Conservation (phyloP, 1,140 invertebrate genomes). For the Drosophila kurseongensis region DNA sequence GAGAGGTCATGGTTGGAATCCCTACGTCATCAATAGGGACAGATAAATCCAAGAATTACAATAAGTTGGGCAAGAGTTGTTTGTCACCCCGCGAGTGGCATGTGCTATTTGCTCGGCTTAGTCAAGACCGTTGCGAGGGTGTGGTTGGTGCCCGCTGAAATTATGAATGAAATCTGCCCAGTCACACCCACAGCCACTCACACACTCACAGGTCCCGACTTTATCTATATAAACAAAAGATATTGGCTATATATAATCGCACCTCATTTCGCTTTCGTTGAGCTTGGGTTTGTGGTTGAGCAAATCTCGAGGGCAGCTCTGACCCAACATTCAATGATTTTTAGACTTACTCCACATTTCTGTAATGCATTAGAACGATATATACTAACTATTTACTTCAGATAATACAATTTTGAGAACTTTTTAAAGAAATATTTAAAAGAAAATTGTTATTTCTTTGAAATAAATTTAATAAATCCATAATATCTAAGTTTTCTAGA, state of each 20-base stretch:
- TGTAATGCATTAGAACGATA: not conserved
- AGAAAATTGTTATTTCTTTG: no score
- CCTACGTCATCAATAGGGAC: constrained; percentile 64
- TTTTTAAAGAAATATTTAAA: no score
- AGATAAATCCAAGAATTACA: constrained; percentile 51
- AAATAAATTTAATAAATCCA: no score
- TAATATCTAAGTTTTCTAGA: no score
- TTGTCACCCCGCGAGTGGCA: constrained; percentile 22
- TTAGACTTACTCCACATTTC: not conserved
- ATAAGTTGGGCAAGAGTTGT: constrained; percentile 33
- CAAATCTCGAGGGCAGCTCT: constrained; percentile 12
- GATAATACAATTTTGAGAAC: not conserved
- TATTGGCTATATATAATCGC: constrained; percentile 66
- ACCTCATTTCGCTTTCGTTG: constrained; percentile 61
- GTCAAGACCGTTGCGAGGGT: constrained; percentile 45
- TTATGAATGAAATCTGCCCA: constrained; percentile 75
- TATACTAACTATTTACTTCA: not conserved
- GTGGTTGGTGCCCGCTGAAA: constrained; percentile 38
- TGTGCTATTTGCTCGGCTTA: constrained; percentile 54
- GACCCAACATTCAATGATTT: not conserved
- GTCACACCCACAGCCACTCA: constrained; percentile 56
- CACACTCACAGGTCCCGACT: constrained; percentile 9
- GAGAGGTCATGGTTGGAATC: constrained; percentile 57
- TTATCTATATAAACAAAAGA: constrained; percentile 77
- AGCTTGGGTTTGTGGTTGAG: constrained; percentile 13